Evolutionary conservation across 2,113 vertebrate genomes (phyloP).

Genomic region (Poeciliopsis turrubarensis): DNA sequence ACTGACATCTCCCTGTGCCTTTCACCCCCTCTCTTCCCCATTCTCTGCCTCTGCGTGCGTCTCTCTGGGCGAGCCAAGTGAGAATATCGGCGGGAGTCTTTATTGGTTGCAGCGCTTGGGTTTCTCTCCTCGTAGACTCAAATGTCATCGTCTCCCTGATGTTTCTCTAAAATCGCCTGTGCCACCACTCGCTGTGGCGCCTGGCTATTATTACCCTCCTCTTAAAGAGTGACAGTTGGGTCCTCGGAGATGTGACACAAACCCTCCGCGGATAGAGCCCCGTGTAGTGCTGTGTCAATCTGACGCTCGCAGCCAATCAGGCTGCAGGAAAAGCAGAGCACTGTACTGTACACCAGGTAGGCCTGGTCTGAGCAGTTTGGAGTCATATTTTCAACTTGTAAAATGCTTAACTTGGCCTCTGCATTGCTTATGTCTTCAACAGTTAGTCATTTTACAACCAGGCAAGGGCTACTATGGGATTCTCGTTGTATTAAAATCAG

Average conservation of each 20-base stretch:
- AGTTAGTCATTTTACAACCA: constrained; percentile 18
- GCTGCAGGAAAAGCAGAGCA: constrained; percentile 40
- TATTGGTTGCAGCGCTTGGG: constrained; percentile 75
- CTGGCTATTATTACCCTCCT: constrained; percentile 82
- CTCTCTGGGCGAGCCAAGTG: constrained; percentile 46
- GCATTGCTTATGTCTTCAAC: constrained; percentile 12
- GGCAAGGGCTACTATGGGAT: background rate
- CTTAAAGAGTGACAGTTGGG: constrained; percentile 81
- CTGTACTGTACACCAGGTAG: constrained; percentile 48
- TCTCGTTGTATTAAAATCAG: background rate
- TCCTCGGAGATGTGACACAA: constrained; percentile 78
- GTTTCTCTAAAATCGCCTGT: constrained; percentile 78
- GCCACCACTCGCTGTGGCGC: constrained; percentile 75
- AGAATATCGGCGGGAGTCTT: constrained; percentile 73
- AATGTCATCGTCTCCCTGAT: constrained; percentile 81
- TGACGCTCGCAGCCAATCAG: constrained; percentile 68
- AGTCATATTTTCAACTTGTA: background rate
- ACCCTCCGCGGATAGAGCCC: constrained; percentile 69
- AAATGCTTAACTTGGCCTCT: background rate
- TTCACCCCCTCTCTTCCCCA: constrained; percentile 21
- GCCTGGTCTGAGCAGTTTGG: constrained; percentile 5
- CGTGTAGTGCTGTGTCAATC: constrained; percentile 68
- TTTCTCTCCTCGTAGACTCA: constrained; percentile 76
- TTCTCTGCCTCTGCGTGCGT: constrained; percentile 27
- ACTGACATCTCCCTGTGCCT: constrained; percentile 68